These are phyloP conservation scores for Aphelenchoides besseyi DNA, from an alignment of 1,140 invertebrate genomes.

Conservation along the genomic window DNA sequence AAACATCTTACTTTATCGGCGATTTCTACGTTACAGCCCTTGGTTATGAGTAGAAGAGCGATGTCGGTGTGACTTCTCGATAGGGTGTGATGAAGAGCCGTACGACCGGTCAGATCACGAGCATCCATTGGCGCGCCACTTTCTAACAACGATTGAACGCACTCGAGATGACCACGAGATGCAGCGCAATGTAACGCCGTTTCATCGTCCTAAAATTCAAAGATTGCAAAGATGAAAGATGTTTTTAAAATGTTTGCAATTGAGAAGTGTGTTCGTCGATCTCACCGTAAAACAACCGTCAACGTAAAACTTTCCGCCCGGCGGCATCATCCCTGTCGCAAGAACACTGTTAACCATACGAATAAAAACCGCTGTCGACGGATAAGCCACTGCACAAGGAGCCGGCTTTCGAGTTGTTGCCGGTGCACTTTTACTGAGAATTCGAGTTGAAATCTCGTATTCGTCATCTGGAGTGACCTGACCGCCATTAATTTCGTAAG, in stretches of 20 bases:
- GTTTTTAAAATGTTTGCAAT: conserved; percentile 28
- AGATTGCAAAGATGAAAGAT: conserved; percentile 30
- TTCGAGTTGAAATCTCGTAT: conserved; percentile 8
- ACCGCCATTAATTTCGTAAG: conserved; percentile 18
- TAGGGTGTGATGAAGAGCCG: conserved; percentile 71
- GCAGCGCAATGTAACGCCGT: conserved; percentile 68
- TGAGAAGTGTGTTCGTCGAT: background rate
- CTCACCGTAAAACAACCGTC: conserved; percentile 39
- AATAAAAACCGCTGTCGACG: conserved; percentile 42
- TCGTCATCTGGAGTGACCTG: conserved; percentile 15
- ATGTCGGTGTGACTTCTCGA: conserved; percentile 71
- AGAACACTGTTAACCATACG: conserved; percentile 29
- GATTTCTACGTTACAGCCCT: conserved; percentile 69
- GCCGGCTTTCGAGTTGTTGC: conserved; percentile 34
- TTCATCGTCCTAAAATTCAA: conserved; percentile 70
- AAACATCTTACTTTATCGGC: conserved; percentile 6
- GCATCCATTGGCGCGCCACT: conserved; percentile 86
- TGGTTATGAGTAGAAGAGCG: conserved; percentile 82
- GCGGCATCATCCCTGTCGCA: conserved; percentile 23
- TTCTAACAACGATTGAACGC: conserved; percentile 82
- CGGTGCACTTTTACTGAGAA: conserved; percentile 30
- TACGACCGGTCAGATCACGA: conserved; percentile 65
- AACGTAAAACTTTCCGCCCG: conserved; percentile 22
- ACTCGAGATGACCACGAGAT: conserved; percentile 68
- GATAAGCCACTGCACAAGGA: conserved; percentile 44